phyloP scores from a whole-genome alignment of 2,888 invertebrate genomes.

The Drosophila anceps region DNA sequence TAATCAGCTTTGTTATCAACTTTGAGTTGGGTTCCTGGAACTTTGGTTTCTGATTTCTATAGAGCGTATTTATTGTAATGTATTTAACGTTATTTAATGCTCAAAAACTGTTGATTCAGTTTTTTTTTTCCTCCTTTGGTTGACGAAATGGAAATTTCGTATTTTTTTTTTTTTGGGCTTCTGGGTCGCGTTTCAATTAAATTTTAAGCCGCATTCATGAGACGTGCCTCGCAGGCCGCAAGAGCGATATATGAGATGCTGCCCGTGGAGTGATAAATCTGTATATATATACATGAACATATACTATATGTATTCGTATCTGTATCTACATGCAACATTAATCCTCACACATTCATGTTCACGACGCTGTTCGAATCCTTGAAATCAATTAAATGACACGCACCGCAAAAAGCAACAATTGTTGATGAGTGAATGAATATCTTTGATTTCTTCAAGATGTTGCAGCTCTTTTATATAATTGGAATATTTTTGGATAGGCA shows the following conservation, averaged over 20 bases:
- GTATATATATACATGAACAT: background rate
- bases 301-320: conserved; percentile 26
- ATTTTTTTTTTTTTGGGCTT: conserved; percentile 22
- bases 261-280: conserved; percentile 15
- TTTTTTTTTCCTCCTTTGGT: conserved; percentile 11
- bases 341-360: conserved; percentile 61
- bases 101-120: conserved; percentile 52
- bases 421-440: conserved; percentile 9
- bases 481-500: conserved; percentile 16
- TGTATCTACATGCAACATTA: conserved; percentile 55
- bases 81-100: conserved; percentile 20
- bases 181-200: conserved; percentile 68
- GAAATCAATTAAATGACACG: conserved; percentile 79
- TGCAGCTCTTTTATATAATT: background rate
- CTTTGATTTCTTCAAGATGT: conserved; percentile 38
- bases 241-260: conserved; percentile 54
- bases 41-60: conserved; percentile 43
- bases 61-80: conserved; percentile 29
- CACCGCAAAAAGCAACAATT: conserved; percentile 39
- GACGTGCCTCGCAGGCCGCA: conserved; percentile 69
- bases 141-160: conserved; percentile 30
- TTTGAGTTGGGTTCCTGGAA: conserved; percentile 31
- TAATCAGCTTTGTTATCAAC: conserved; percentile 34
- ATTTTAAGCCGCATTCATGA: conserved; percentile 70
- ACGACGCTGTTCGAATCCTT: conserved; percentile 68